Conservation (phyloP, 2,797 vertebrate species). For the Sebastolobus alascanus region DNA sequence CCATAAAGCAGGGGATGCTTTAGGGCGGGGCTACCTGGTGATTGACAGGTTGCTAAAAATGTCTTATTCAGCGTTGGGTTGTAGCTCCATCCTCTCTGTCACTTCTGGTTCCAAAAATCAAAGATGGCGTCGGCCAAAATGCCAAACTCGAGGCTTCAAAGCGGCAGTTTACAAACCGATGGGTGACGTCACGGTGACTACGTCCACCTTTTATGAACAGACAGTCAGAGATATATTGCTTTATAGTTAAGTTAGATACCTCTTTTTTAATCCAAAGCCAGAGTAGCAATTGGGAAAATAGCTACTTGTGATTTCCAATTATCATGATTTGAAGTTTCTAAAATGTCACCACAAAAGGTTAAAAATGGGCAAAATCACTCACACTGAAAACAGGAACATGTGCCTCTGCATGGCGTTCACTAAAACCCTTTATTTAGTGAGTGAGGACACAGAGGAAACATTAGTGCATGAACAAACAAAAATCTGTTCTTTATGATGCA, state of each 20-base stretch:
- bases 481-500: slow-evolving; percentile 59
- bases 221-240: background rate
- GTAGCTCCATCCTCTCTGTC: too few species aligned
- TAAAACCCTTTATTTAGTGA: background rate
- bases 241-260: background rate
- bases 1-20: rapidly evolving
- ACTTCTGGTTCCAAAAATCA: too few species aligned
- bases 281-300: background rate
- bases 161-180: rapidly evolving
- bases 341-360: background rate
- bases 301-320: background rate
- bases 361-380: slow-evolving; percentile 10
- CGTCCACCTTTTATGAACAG: too few species aligned
- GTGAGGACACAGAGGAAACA: slow-evolving; percentile 19
- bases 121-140: too few species aligned
- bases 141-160: too few species aligned
- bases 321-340: slow-evolving; percentile 8
- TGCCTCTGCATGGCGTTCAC: background rate
- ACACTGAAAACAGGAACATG: background rate
- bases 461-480: slow-evolving; percentile 15
- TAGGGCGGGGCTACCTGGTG: too few species aligned
- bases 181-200: too few species aligned
- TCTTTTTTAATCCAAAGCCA: background rate
- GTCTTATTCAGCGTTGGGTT: too few species aligned
- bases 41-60: too few species aligned